Evolutionary conservation across 2,888 invertebrate genomes (phyloP).

Genomic region (Melolontha melolontha): DNA sequence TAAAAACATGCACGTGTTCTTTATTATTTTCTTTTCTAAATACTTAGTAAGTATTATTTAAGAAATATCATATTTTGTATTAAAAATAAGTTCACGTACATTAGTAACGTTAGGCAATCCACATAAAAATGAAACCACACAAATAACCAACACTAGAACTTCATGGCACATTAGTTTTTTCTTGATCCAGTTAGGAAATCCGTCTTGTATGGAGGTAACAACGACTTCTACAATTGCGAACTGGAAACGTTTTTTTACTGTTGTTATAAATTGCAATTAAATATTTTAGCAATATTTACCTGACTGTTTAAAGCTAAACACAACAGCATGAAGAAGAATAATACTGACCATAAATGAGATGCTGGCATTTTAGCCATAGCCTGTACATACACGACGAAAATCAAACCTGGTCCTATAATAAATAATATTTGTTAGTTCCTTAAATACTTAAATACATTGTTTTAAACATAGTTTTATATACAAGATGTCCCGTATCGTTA

Average conservation of each 20-base stretch:
- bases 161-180: slow-evolving; percentile 87
- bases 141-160: slow-evolving; percentile 85
- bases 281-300: slow-evolving; percentile 66
- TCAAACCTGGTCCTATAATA: slow-evolving; percentile 80
- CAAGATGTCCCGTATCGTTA: too few species aligned
- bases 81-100: too few species aligned
- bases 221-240: slow-evolving; percentile 96
- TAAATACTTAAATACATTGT: not conserved
- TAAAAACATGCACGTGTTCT: too few species aligned
- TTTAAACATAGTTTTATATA: too few species aligned
- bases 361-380: slow-evolving; percentile 94
- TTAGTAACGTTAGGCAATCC: slow-evolving; percentile 91
- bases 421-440: slow-evolving; percentile 23
- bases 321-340: slow-evolving; percentile 92
- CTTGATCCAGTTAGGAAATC: slow-evolving; percentile 89
- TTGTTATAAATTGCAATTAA: too few species aligned
- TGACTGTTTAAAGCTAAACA: slow-evolving; percentile 90
- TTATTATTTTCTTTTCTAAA: too few species aligned
- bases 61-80: too few species aligned
- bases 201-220: slow-evolving; percentile 93
- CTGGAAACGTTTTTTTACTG: slow-evolving; percentile 64
- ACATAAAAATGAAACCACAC: slow-evolving; percentile 84
- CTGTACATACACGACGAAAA: slow-evolving; percentile 93
- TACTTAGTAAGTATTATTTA: too few species aligned
- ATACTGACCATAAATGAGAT: slow-evolving; percentile 88